phyloP scores from a whole-genome alignment of 2,113 vertebrate genomes.

The Malurus elegans region DNA sequence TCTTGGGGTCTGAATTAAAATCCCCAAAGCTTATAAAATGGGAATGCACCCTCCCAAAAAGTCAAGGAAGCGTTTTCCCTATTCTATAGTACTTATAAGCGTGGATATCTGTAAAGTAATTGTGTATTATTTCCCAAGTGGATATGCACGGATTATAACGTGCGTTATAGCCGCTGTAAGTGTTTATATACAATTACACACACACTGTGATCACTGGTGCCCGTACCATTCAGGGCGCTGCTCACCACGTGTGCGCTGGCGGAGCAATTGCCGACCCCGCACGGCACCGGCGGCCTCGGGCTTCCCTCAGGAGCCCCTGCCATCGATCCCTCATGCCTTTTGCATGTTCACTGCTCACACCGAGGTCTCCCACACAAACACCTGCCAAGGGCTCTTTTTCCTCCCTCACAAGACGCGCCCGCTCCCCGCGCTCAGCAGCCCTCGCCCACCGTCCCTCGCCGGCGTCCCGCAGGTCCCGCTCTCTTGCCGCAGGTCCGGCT shows the following conservation, averaged over 20 bases:
- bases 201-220: accelerated
- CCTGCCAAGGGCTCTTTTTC: neutral
- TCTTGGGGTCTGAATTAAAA: neutral
- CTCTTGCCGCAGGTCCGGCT: neutral
- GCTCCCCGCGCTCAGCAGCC: neutral
- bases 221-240: accelerated
- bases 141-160: accelerated
- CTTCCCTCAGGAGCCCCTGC: neutral
- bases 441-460: neutral
- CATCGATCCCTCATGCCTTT: neutral
- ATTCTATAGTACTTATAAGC: accelerated
- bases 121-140: accelerated
- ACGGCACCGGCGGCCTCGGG: neutral
- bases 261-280: neutral
- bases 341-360: neutral
- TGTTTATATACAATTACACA: accelerated
- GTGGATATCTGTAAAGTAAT: too few relatives aligned
- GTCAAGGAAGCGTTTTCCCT: neutral
- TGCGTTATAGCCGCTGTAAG: accelerated
- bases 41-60: neutral
- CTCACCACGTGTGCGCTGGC: neutral
- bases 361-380: neutral
- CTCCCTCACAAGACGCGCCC: too few relatives aligned
- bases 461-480: neutral
- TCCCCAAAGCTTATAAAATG: accelerated